Evolutionary conservation across 1,140 invertebrate species (phyloP).

Genomic region (Phthorimaea operculella): DNA sequence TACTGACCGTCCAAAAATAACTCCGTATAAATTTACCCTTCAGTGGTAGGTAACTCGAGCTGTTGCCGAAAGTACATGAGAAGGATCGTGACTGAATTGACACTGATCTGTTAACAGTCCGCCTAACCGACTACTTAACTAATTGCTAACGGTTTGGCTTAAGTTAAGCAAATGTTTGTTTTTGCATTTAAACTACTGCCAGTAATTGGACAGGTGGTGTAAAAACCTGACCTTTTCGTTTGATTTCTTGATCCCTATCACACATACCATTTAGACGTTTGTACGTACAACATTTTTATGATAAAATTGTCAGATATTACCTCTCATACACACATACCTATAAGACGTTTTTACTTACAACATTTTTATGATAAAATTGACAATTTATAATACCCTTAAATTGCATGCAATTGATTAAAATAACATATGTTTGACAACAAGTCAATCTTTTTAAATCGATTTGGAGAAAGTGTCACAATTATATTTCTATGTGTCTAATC

Average conservation of each 20-base stretch:
- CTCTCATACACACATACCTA: conserved; percentile 8
- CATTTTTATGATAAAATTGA: too few species aligned
- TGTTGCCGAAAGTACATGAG: conserved; percentile 8
- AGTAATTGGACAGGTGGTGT: not conserved
- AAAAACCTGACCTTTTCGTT: not conserved
- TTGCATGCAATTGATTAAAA: too few species aligned
- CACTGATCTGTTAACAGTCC: conserved; percentile 15
- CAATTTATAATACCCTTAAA: too few species aligned
- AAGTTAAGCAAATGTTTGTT: not conserved
- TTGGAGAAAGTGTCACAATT: too few species aligned
- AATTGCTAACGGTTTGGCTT: not conserved
- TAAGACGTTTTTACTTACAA: conserved; percentile 10
- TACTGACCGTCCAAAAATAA: too few species aligned
- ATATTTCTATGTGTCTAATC: too few species aligned
- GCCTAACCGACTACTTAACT: not conserved
- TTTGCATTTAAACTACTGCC: not conserved
- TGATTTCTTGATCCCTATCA: not conserved
- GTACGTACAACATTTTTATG: too few species aligned
- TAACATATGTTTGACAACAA: too few species aligned
- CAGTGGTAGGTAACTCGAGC: too few species aligned
- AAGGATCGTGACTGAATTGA: conserved; percentile 21
- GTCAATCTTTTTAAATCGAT: too few species aligned
- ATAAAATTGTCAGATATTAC: too few species aligned
- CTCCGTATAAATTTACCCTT: too few species aligned
- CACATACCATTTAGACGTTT: conserved; percentile 12